Evolutionary conservation across 2,797 vertebrate genomes (phyloP).

Genomic region (Coracias cyanogaster): DNA sequence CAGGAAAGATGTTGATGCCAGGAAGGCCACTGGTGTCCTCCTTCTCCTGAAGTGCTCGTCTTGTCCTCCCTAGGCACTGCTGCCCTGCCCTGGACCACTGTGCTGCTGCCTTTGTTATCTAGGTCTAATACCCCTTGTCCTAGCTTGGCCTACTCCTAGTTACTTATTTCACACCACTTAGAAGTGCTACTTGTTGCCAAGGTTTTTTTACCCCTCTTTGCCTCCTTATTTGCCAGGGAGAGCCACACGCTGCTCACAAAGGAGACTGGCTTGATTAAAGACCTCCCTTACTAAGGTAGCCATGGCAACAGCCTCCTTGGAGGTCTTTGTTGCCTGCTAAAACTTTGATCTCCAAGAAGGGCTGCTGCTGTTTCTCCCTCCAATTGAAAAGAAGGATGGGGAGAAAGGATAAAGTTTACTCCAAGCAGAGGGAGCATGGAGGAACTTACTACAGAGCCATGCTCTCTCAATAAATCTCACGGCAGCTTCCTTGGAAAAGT

Average conservation of each 20-base stretch:
- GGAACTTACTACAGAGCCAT: slow-evolving; percentile 38
- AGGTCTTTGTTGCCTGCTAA: slow-evolving; percentile 83
- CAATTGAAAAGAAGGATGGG: slow-evolving; percentile 49
- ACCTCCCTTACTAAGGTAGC: slow-evolving; percentile 78
- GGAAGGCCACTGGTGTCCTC: neutral
- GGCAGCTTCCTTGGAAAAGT: slow-evolving; percentile 21
- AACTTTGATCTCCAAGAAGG: slow-evolving; percentile 82
- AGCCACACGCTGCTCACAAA: slow-evolving; percentile 68
- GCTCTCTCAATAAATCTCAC: slow-evolving; percentile 57
- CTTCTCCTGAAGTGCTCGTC: no score
- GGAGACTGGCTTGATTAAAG: slow-evolving; percentile 76
- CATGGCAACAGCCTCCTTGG: slow-evolving; percentile 83
- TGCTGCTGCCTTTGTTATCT: neutral
- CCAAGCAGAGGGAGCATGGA: slow-evolving; percentile 22
- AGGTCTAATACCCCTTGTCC: neutral
- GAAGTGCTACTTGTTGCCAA: slow-evolving; percentile 75
- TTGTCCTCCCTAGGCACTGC: neutral
- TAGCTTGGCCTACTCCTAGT: neutral
- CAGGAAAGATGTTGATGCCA: neutral
- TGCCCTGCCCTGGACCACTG: neutral
- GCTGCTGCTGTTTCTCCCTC: slow-evolving; percentile 64
- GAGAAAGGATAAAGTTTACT: slow-evolving; percentile 74
- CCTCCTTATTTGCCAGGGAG: slow-evolving; percentile 46
- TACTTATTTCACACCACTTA: slow-evolving; percentile 46
- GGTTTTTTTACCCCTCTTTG: slow-evolving; percentile 55